Conservation (phyloP, 2,797 vertebrate species). For the Tauraco hartlaubi region DNA sequence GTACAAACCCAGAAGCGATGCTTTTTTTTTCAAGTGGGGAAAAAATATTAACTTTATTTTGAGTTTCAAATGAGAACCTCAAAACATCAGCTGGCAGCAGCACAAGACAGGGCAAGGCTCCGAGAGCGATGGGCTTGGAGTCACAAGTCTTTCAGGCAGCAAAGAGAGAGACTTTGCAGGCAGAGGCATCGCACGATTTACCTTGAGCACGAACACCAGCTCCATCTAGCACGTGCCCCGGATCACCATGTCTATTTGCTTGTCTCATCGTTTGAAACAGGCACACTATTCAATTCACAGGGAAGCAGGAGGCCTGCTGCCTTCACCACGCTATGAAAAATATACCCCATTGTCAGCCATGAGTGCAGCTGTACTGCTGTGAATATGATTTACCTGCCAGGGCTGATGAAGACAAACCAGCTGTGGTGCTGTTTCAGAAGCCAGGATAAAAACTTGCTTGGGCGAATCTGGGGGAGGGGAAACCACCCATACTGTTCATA, state of each 20-base stretch:
- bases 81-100: background rate
- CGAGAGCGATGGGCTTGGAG: background rate
- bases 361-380: constrained; percentile 9
- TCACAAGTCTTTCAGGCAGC: background rate
- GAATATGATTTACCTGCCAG: constrained; percentile 55
- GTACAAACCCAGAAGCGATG: background rate
- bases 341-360: constrained; percentile 32
- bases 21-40: background rate
- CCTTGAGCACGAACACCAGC: constrained; percentile 9
- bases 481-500: background rate
- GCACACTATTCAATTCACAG: background rate
- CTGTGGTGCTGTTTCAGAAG: background rate
- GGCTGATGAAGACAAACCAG: constrained; percentile 41
- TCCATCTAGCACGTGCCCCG: constrained; percentile 9
- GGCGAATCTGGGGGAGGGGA: fast-evolving
- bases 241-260: background rate
- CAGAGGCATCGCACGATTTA: background rate
- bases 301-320: constrained; percentile 21
- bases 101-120: background rate
- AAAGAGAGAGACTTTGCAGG: background rate
- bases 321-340: constrained; percentile 52
- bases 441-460: background rate
- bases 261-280: constrained; percentile 17
- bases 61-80: background rate
- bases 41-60: background rate